Evolutionary conservation across 2,888 invertebrate species (phyloP), one percentile per base, ranked within the genome.

Genomic region (Drosophila vallismaia): DNA sequence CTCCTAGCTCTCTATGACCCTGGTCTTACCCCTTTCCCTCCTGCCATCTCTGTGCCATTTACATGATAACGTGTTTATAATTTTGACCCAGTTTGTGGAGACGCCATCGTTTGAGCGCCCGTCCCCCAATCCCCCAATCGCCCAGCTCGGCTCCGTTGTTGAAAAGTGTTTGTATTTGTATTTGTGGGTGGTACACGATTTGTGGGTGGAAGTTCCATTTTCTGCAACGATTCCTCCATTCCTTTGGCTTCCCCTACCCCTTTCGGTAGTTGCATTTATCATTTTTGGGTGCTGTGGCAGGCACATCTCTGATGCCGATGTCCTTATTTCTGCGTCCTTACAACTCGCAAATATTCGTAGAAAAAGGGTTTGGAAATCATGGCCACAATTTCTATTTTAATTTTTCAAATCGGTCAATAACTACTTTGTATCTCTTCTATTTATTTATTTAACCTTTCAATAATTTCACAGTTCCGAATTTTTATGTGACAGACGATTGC

Each of bases 51-150:
- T 78, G 82, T 76, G 85, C 87, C 79, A 86, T 86, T 86, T 83
- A 82, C 83, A 82, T 87, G 87, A 87, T 85, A 87, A 84, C 83
- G 87, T 84, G 87, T 77, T 87, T 84, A 84, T 84, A 84, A 84
- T 85, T 84, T 85, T 84, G 83, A 84, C 83, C 87, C 82, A 84
- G 87, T 84, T 84, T 71, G 44, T 55, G 50, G 55, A 51, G 71
- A 44, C 71, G 49, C 28, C 71, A 52, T 72, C 74, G 28, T 28
- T 28, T 4, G 28, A 28, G 6, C 28, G 5, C 28, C 28, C 28
- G 6, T 26, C 26, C 26, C n/a, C n/a, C n/a, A n/a, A n/a, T n/a
- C 19, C 19, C 2, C 19, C 19, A 1, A 19, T 46, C 68, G 60
- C 26, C 31, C 36, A 36, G 6, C 45, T 8, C 24, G 6, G 26